These are phyloP conservation scores for Chrysolina haemoptera DNA, from an alignment of 2,888 invertebrate genomes.

Conservation along the genomic window DNA sequence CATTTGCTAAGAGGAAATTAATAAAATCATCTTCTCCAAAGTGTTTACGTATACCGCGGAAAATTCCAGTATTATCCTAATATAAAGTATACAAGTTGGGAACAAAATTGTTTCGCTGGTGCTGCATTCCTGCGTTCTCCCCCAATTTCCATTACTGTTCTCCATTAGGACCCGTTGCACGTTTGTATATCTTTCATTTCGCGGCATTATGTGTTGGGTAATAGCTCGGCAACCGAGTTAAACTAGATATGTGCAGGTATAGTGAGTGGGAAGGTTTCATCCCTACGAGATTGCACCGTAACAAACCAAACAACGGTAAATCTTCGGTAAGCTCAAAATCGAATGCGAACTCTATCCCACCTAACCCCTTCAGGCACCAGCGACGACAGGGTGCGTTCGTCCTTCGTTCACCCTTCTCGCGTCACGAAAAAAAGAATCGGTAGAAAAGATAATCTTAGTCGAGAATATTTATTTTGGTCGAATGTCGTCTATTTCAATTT, in stretches of 20 bases:
- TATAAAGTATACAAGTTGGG: background rate
- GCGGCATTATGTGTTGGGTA: slow-evolving; percentile 15
- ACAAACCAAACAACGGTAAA: slow-evolving; percentile 64
- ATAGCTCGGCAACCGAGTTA: slow-evolving; percentile 13
- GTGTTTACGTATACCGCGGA: background rate
- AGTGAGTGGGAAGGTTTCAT: slow-evolving; percentile 32
- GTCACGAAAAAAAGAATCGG: background rate
- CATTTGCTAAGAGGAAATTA: no score
- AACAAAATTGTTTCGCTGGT: background rate
- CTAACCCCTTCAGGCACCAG: slow-evolving; percentile 54
- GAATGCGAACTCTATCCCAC: slow-evolving; percentile 61
- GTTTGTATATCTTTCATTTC: slow-evolving; percentile 12
- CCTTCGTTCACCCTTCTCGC: slow-evolving; percentile 13
- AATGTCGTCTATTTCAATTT: no score
- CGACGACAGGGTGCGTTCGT: slow-evolving; percentile 29
- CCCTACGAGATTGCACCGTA: slow-evolving; percentile 48
- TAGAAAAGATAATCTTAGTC: no score
- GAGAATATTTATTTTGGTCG: no score
- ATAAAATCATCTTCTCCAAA: background rate
- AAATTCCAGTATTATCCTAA: background rate
- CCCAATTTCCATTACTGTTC: background rate
- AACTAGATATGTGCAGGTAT: slow-evolving; percentile 24
- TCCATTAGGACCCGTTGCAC: background rate
- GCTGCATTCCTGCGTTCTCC: background rate
- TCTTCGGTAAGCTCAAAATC: slow-evolving; percentile 63